Evolutionary conservation across 2,888 invertebrate species (phyloP).

Genomic region (Beris chalybata): DNA sequence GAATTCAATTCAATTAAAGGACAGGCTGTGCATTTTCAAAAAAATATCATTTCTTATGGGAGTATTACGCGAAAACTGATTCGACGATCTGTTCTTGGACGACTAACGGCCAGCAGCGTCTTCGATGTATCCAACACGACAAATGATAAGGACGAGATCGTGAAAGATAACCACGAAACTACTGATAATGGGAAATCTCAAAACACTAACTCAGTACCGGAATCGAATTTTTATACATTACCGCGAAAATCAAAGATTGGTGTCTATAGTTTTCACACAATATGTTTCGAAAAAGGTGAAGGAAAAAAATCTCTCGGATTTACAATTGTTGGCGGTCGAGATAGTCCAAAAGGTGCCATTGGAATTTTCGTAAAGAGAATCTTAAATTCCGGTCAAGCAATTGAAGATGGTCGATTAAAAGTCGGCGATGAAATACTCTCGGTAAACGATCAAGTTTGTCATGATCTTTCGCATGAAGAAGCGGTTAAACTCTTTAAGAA

Average conservation of each 20-base stretch:
- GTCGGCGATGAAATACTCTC: slow-evolving; percentile 85
- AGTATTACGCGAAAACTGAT: slow-evolving; percentile 19
- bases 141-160: neutral
- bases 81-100: slow-evolving; percentile 19
- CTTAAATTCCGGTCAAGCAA: slow-evolving; percentile 82
- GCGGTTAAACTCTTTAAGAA: slow-evolving; percentile 79
- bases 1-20: neutral
- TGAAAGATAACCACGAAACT: too few species aligned
- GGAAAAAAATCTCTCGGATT: slow-evolving; percentile 85
- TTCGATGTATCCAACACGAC: slow-evolving; percentile 5
- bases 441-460: slow-evolving; percentile 76
- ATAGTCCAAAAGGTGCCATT: slow-evolving; percentile 83
- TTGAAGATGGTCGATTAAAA: slow-evolving; percentile 74
- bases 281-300: slow-evolving; percentile 65
- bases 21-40: slow-evolving; percentile 4
- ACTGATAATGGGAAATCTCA: slow-evolving; percentile 9
- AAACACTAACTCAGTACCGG: too few species aligned
- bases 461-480: slow-evolving; percentile 76
- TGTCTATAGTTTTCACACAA: slow-evolving; percentile 26
- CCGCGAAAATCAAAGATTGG: slow-evolving; percentile 26
- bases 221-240: slow-evolving; percentile 18
- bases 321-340: slow-evolving; percentile 85
- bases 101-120: slow-evolving; percentile 13
- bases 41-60: slow-evolving; percentile 12
- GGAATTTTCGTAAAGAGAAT: slow-evolving; percentile 88